These are phyloP conservation scores for Prochilodus magdalenae DNA, from an alignment of 2,113 vertebrate species.

Conservation along the genomic window DNA sequence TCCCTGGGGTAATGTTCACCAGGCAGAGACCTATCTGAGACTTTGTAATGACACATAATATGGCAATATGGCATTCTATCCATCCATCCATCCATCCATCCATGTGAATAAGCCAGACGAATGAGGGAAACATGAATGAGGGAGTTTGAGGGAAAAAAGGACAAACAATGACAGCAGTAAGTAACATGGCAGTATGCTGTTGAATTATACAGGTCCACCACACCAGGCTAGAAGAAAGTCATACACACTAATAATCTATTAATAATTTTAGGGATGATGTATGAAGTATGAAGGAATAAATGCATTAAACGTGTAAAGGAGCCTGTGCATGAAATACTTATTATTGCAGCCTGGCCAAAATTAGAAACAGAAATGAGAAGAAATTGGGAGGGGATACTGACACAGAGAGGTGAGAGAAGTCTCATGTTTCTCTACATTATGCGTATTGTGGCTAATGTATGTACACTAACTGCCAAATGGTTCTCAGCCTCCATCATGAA, in stretches of 20 bases:
- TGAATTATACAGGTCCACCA: too few species aligned
- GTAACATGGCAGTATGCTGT: too few species aligned
- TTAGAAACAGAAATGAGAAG: conserved; percentile 25
- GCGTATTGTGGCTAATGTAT: conserved; percentile 25
- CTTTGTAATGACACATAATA: too few species aligned
- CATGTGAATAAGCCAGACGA: not conserved
- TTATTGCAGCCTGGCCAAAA: not conserved
- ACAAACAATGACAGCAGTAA: too few species aligned
- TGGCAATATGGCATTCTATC: too few species aligned
- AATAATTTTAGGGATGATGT: not conserved
- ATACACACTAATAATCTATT: not conserved
- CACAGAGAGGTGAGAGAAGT: conserved; percentile 23
- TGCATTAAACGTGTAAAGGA: not conserved
- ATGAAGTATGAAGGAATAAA: not conserved
- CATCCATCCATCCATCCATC: not conserved
- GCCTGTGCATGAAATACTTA: not conserved
- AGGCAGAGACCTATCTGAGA: too few species aligned
- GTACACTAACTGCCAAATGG: conserved; percentile 40
- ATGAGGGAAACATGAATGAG: not conserved
- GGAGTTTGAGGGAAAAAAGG: too few species aligned
- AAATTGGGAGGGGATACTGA: not conserved
- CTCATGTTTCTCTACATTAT: conserved; percentile 18
- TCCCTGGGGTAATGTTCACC: too few species aligned
- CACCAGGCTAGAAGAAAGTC: too few species aligned
- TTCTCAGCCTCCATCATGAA: conserved; percentile 45